These are phyloP conservation scores for Thalassaphorura encarpata DNA, from an alignment of 1,140 invertebrate species.

Conservation along the genomic window DNA sequence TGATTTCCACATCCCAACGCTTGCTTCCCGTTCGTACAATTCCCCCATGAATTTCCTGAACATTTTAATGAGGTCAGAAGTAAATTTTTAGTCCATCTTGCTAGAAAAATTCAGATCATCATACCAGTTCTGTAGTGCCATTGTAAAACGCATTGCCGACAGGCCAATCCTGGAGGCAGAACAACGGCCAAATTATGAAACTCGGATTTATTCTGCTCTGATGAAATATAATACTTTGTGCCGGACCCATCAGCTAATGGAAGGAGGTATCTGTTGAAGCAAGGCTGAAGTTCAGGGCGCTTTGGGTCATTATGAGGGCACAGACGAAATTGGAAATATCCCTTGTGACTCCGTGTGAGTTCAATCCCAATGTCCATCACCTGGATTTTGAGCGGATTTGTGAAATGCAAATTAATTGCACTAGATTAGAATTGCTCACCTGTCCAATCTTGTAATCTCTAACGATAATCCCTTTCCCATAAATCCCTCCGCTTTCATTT, in stretches of 20 bases:
- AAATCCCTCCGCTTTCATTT: conserved; percentile 79
- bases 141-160: conserved; percentile 53
- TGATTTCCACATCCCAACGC: conserved; percentile 51
- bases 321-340: conserved; percentile 33
- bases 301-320: conserved; percentile 25
- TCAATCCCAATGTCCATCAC: conserved; percentile 27
- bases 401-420: conserved; percentile 12
- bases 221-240: conserved; percentile 33
- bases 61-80: too few species aligned
- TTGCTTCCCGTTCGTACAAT: conserved; percentile 47
- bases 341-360: conserved; percentile 32
- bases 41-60: conserved; percentile 36
- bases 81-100: too few species aligned
- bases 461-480: conserved; percentile 70
- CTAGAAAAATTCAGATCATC: not conserved
- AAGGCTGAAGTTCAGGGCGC: conserved; percentile 30
- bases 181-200: conserved; percentile 37
- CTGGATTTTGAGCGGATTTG: too few species aligned
- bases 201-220: conserved; percentile 30
- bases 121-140: conserved; percentile 53
- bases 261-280: conserved; percentile 37
- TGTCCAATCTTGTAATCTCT: conserved; percentile 69
- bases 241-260: conserved; percentile 37
- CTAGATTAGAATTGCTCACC: conserved; percentile 40
- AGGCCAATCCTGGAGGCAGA: conserved; percentile 46